Evolutionary conservation across 2,113 vertebrate genomes (phyloP).

Genomic region (Ictalurus furcatus): DNA sequence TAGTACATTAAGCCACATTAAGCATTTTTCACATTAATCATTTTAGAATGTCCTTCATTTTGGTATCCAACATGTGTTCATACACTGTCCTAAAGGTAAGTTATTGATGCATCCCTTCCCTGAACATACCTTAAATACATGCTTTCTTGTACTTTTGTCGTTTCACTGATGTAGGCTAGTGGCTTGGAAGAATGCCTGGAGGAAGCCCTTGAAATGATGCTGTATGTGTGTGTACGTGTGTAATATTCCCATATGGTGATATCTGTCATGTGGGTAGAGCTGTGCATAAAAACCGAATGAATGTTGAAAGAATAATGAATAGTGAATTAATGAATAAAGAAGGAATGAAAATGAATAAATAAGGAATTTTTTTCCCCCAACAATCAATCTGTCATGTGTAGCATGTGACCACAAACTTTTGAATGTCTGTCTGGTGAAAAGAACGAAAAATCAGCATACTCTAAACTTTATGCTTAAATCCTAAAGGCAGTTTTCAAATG

Average conservation of each 20-base stretch:
- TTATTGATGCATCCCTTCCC: not conserved
- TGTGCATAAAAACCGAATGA: not conserved
- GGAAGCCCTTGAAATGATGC: not conserved
- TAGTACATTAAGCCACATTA: no score
- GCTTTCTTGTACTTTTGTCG: not conserved
- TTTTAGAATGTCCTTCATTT: not conserved
- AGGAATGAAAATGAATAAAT: not conserved
- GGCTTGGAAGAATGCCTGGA: not conserved
- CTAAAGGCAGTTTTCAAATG: not conserved
- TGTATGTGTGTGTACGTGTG: not conserved
- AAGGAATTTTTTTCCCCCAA: not conserved
- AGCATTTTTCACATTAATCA: no score
- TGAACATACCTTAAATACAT: not conserved
- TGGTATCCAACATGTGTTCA: not conserved
- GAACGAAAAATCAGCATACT: not conserved
- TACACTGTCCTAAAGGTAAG: not conserved
- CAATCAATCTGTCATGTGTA: not conserved
- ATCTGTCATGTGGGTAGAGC: not conserved
- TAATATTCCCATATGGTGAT: not conserved
- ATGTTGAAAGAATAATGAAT: conserved; percentile 10
- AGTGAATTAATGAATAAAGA: not conserved
- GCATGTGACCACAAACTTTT: conserved; percentile 3
- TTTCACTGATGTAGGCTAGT: not conserved
- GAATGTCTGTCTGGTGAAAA: not conserved
- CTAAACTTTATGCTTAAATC: not conserved